These are phyloP conservation scores for Troglohyphantes excavatus DNA, from an alignment of 2,888 invertebrate species.

Conservation along the genomic window DNA sequence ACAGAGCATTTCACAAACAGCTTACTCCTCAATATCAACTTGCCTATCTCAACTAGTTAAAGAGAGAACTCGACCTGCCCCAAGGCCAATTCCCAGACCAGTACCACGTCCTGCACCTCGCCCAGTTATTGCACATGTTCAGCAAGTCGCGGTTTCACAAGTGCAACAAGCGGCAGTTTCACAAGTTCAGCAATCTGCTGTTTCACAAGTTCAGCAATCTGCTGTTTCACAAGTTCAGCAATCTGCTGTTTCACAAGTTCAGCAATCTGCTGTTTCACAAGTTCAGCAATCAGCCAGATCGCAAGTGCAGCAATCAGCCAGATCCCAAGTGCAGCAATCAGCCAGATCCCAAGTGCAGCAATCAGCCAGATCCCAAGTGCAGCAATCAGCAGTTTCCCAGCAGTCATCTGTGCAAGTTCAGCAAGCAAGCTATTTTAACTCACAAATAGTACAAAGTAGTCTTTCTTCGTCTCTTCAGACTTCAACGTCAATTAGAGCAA, in stretches of 20 bases:
- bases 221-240: background rate
- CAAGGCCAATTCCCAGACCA: background rate
- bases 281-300: background rate
- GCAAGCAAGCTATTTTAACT: background rate
- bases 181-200: background rate
- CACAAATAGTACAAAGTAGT: background rate
- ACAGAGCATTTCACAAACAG: background rate
- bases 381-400: background rate
- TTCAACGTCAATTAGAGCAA: background rate
- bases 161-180: background rate
- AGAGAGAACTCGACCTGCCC: background rate
- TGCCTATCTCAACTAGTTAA: background rate
- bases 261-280: background rate
- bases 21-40: background rate
- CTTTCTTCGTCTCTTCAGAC: background rate
- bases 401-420: background rate
- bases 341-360: background rate
- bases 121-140: background rate
- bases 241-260: background rate
- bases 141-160: background rate
- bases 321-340: background rate
- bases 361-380: background rate
- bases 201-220: background rate
- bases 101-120: background rate
- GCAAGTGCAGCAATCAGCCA: background rate